A percentile compares a stretch with the other conserved stretches of the same genome.
These are phyloP conservation scores for Poeciliopsis gracilis DNA, from an alignment of 2,797 vertebrate species.

Conservation along the genomic window DNA sequence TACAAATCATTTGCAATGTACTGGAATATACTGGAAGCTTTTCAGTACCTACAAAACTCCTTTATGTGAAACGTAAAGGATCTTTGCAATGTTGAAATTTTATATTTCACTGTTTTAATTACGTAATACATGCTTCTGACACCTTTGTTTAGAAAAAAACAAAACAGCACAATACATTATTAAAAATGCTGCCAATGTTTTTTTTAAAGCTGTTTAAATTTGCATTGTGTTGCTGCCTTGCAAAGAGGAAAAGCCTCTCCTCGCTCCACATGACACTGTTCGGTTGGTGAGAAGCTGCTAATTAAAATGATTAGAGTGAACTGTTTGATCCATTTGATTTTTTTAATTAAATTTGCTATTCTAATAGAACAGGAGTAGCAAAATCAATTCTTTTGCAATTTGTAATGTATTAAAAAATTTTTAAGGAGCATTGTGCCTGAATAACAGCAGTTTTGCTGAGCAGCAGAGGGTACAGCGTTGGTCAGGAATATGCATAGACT, in stretches of 20 bases:
- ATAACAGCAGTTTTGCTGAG: not conserved
- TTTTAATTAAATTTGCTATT: constrained; percentile 70
- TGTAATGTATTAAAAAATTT: constrained; percentile 10
- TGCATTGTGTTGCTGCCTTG: constrained; percentile 22
- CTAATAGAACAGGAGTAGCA: constrained; percentile 54
- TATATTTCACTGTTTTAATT: constrained; percentile 1
- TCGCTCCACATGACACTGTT: constrained; percentile 32
- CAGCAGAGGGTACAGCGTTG: too few relatives aligned
- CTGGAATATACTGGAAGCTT: not conserved
- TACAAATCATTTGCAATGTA: not conserved
- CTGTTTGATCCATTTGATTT: constrained; percentile 27
- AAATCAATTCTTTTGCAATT: constrained; percentile 52
- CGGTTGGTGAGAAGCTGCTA: constrained; percentile 41
- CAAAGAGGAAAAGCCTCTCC: constrained; percentile 26
- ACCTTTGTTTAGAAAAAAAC: constrained; percentile 11
- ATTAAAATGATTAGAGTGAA: constrained; percentile 71
- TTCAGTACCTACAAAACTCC: not conserved
- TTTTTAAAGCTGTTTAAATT: constrained; percentile 25
- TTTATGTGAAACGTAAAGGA: not conserved
- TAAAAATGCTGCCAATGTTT: constrained; percentile 10
- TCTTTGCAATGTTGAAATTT: not conserved
- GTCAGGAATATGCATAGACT: not conserved
- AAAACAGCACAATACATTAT: constrained; percentile 19
- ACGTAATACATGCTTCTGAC: not conserved
- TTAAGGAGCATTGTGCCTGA: not conserved